Evolutionary conservation across 2,888 invertebrate genomes (phyloP).

Genomic region (Microctonus hyperodae): DNA sequence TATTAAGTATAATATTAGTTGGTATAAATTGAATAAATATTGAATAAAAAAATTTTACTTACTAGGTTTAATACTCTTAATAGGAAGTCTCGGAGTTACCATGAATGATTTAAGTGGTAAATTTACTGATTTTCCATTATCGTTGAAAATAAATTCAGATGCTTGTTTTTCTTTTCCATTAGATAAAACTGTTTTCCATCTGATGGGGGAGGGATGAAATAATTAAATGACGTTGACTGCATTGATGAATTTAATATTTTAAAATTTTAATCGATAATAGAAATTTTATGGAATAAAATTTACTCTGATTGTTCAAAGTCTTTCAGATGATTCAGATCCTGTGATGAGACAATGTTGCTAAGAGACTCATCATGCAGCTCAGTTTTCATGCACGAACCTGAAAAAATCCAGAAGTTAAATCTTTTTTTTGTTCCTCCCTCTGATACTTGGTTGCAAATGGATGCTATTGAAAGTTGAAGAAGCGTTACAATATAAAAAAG

Average conservation of each 20-base stretch:
- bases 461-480: background rate
- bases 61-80: background rate
- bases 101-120: background rate
- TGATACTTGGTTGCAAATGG: conserved; percentile 7
- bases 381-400: conserved; percentile 20
- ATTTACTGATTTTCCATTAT: background rate
- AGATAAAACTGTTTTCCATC: conserved; percentile 23
- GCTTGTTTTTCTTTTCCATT: conserved; percentile 9
- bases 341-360: background rate
- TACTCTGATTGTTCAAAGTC: conserved; percentile 24
- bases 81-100: conserved; percentile 1
- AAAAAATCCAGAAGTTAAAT: conserved; percentile 10
- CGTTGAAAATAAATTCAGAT: background rate
- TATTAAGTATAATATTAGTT: background rate
- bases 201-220: background rate
- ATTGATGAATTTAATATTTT: background rate
- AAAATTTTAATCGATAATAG: background rate
- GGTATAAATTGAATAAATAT: background rate
- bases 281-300: background rate
- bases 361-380: background rate
- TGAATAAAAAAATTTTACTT: background rate
- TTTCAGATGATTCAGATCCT: conserved; percentile 7
- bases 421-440: background rate
- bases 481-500: background rate
- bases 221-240: background rate